Evolutionary conservation across 2,888 invertebrate genomes (phyloP).

Genomic region (Trachelus troglodyta): DNA sequence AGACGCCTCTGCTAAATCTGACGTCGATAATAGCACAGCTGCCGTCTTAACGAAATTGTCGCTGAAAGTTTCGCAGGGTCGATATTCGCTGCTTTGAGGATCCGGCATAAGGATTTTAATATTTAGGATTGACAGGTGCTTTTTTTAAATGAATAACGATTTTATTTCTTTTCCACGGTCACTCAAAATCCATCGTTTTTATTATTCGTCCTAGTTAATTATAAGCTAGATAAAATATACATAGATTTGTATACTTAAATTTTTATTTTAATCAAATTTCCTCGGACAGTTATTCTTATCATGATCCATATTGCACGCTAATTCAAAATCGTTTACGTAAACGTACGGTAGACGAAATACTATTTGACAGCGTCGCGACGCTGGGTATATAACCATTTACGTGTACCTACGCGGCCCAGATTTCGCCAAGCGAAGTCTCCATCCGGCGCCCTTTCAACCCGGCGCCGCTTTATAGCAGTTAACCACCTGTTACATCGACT

Average conservation of each 20-base stretch:
- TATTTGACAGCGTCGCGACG: constrained; percentile 2
- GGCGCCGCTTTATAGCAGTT: constrained; percentile 53
- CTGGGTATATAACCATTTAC: neutral
- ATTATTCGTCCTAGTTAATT: neutral
- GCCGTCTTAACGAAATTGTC: neutral
- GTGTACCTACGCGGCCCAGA: neutral
- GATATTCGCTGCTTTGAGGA: neutral
- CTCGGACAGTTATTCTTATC: neutral
- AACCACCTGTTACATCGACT: constrained; percentile 60
- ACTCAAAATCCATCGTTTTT: neutral
- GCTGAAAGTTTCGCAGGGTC: neutral
- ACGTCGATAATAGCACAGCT: neutral
- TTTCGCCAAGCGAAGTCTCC: constrained; percentile 4
- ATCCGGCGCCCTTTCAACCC: constrained; percentile 4
- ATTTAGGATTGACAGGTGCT: neutral
- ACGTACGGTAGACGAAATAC: neutral
- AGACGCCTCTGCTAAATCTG: neutral
- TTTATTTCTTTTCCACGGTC: neutral
- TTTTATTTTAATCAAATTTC: neutral
- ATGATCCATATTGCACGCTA: no score
- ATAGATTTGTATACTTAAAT: neutral
- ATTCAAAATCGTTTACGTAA: neutral
- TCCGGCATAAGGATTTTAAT: neutral
- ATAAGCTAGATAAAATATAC: neutral
- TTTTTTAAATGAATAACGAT: neutral